Conservation (phyloP, 1,140 invertebrate genomes). For the Druon quercuslanigerum region DNA sequence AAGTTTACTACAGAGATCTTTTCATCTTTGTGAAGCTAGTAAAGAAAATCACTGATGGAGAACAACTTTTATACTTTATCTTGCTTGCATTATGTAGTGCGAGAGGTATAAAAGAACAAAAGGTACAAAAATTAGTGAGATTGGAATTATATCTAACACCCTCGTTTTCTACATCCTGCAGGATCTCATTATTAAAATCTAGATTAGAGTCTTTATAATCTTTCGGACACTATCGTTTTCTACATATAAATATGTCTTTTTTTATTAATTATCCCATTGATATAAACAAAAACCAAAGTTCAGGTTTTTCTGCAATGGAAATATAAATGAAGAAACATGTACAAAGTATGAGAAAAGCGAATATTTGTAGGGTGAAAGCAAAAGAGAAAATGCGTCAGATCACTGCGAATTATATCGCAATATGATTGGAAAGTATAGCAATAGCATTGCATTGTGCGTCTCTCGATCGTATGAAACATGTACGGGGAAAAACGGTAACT, state of each 20-base stretch:
- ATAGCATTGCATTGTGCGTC: conserved; percentile 37
- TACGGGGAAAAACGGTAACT: no score
- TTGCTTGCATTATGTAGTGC: background rate
- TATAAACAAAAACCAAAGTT: background rate
- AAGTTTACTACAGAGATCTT: background rate
- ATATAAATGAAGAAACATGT: conserved; percentile 37
- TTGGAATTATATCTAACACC: background rate
- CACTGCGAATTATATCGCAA: conserved; percentile 56
- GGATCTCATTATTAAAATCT: background rate
- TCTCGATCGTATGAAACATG: no score
- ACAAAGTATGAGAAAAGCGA: conserved; percentile 47
- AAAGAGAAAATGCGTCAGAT: conserved; percentile 62
- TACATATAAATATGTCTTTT: background rate
- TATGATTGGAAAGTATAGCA: conserved; percentile 62
- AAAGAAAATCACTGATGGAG: background rate
- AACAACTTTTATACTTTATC: conserved; percentile 1
- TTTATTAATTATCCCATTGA: background rate
- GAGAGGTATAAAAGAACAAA: background rate
- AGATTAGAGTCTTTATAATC: background rate
- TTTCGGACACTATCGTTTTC: background rate
- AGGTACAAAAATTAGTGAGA: conserved; percentile 4
- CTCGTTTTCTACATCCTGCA: background rate
- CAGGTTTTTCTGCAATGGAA: conserved; percentile 12
- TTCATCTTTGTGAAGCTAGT: background rate
- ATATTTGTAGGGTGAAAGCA: conserved; percentile 55